A percentile compares a stretch with the other conserved stretches of the same genome.
Evolutionary conservation across 2,888 invertebrate genomes (phyloP).

Genomic region (Epinotia nisella): DNA sequence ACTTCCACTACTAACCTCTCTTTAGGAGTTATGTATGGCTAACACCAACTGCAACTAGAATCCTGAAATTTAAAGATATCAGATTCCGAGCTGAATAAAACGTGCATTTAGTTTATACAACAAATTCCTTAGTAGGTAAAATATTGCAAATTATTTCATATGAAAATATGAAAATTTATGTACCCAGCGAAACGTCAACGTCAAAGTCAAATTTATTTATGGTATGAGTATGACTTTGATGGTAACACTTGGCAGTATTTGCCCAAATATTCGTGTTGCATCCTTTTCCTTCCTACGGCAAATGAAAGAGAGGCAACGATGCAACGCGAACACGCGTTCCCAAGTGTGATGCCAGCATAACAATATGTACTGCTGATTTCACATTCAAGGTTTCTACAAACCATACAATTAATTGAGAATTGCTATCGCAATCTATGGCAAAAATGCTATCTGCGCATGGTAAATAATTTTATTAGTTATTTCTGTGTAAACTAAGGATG

Average conservation of each 20-base stretch:
- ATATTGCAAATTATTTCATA: neutral
- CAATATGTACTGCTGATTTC: neutral
- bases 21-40: neutral
- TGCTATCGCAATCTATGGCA: too few relatives aligned
- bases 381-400: too few relatives aligned
- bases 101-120: neutral
- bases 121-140: neutral
- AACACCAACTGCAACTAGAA: neutral
- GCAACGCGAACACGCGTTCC: too few relatives aligned
- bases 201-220: too few relatives aligned
- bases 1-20: conserved; percentile 27
- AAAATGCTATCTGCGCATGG: too few relatives aligned
- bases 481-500: too few relatives aligned
- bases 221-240: neutral
- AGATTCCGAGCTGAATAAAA: neutral
- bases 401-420: too few relatives aligned
- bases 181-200: conserved; percentile 5
- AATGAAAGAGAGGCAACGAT: too few relatives aligned
- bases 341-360: too few relatives aligned
- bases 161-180: neutral
- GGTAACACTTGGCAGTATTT: too few relatives aligned
- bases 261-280: too few relatives aligned
- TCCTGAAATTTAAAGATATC: neutral
- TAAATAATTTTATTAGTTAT: neutral
- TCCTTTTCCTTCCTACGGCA: too few relatives aligned